Evolutionary conservation across 92 coral and sea anemone species (phyloP).

Genomic region (Heliopora coerulea): DNA sequence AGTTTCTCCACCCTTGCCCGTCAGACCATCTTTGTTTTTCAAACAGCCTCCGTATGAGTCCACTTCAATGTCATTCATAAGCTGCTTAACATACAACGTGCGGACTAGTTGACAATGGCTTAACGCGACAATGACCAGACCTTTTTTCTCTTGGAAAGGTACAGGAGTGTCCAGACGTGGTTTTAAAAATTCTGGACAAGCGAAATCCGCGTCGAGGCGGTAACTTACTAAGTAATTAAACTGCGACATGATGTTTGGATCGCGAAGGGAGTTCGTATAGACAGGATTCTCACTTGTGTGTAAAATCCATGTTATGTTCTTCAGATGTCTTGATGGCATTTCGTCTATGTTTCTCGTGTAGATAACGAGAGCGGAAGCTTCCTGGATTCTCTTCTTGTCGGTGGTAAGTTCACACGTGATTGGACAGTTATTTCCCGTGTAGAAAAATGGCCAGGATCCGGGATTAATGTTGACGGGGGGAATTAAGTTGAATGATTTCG

Average conservation of each 20-base stretch:
- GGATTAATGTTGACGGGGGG: slow-evolving; percentile 68
- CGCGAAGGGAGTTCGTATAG: slow-evolving; percentile 71
- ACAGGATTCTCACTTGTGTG: slow-evolving; percentile 94
- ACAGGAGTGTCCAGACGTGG: slow-evolving; percentile 75
- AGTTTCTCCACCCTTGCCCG: slow-evolving; percentile 44
- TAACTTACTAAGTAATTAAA: slow-evolving; percentile 77
- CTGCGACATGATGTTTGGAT: slow-evolving; percentile 69
- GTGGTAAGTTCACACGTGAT: slow-evolving; percentile 81
- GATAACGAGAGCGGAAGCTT: slow-evolving; percentile 92
- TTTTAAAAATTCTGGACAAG: slow-evolving; percentile 84
- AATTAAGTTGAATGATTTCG: slow-evolving; percentile 72
- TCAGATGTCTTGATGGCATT: slow-evolving; percentile 67
- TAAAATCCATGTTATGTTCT: slow-evolving; percentile 90
- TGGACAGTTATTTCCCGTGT: slow-evolving; percentile 88
- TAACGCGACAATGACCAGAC: slow-evolving; percentile 69
- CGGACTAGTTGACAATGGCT: slow-evolving; percentile 91
- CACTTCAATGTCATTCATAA: slow-evolving; percentile 75
- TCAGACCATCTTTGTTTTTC: slow-evolving; percentile 68
- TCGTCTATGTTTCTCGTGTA: slow-evolving; percentile 89
- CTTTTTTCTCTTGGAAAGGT: slow-evolving; percentile 69
- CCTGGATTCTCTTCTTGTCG: slow-evolving; percentile 67
- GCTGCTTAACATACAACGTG: slow-evolving; percentile 75
- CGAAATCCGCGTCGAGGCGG: slow-evolving; percentile 93
- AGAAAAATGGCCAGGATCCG: slow-evolving; percentile 85
- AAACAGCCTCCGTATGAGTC: slow-evolving; percentile 87